Evolutionary conservation across 2,113 vertebrate genomes (phyloP).

Genomic region (Aptenodytes patagonicus): DNA sequence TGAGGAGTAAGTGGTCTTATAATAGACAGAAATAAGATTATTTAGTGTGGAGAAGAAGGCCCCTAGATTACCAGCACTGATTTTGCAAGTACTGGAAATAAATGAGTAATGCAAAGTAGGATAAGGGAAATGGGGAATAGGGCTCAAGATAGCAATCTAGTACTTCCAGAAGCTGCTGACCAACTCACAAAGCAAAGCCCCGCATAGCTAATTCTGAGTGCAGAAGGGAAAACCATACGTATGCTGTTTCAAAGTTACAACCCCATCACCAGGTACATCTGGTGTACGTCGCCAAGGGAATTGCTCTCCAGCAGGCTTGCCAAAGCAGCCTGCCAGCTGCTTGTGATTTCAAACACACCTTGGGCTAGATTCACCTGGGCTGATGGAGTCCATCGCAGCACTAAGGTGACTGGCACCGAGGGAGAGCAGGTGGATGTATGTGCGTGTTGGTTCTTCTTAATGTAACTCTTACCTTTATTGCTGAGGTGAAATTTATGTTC

Average conservation of each 20-base stretch:
- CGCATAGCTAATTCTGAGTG: neutral
- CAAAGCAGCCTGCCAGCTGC: neutral
- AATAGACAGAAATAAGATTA: neutral
- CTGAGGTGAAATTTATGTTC: neutral
- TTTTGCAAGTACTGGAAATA: neutral
- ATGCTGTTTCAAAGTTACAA: neutral
- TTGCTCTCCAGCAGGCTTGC: neutral
- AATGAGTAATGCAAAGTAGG: neutral
- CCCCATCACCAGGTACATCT: neutral
- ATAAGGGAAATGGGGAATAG: neutral
- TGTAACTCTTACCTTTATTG: neutral
- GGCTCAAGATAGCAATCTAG: neutral
- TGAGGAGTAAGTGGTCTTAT: neutral
- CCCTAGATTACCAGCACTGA: neutral
- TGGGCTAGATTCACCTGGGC: neutral
- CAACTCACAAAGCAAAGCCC: neutral
- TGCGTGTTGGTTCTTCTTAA: neutral
- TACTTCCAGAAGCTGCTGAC: neutral
- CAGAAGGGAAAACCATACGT: neutral
- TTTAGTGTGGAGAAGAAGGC: neutral
- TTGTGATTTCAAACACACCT: neutral
- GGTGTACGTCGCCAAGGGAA: neutral
- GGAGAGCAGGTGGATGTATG: neutral
- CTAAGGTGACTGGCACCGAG: accelerated
- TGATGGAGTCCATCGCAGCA: accelerated